A percentile compares a stretch with the other conserved stretches of the same genome.
phyloP scores from a whole-genome alignment of 2,797 vertebrate genomes.

The Otus scops region DNA sequence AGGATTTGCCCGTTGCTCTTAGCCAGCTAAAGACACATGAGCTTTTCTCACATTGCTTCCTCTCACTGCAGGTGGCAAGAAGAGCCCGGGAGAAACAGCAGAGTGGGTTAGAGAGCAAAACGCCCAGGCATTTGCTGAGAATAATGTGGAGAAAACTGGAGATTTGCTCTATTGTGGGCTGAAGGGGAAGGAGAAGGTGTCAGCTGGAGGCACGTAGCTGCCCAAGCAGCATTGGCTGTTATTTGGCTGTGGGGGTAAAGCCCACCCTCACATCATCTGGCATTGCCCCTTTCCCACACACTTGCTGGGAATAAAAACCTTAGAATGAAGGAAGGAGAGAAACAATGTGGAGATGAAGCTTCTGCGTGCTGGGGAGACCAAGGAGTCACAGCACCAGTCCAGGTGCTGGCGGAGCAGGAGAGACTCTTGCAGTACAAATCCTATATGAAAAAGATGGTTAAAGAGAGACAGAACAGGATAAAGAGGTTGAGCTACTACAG shows the following conservation, averaged over 20 bases:
- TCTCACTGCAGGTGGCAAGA: not conserved
- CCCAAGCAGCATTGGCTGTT: fast-evolving
- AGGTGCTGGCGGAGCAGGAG: not conserved
- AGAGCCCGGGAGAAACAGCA: not conserved
- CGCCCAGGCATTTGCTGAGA: fast-evolving
- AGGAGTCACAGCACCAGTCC: not conserved
- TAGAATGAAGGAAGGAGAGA: not conserved
- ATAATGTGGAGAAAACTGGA: not conserved
- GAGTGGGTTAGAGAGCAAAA: not conserved
- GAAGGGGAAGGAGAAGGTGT: not conserved
- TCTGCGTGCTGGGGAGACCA: not conserved
- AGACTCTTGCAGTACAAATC: not conserved
- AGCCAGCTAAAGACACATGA: not conserved
- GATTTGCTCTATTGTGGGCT: not conserved
- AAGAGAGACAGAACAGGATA: too few relatives aligned
- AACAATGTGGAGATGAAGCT: not conserved
- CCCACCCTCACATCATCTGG: too few relatives aligned
- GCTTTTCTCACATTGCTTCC: not conserved
- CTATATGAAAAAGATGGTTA: not conserved
- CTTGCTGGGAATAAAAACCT: not conserved
- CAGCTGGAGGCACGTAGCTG: fast-evolving
- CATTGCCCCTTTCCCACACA: not conserved
- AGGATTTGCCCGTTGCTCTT: not conserved
- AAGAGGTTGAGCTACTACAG: not conserved
- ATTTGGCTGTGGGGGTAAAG: not conserved